These are phyloP conservation scores for Xestia sexstrigata DNA, from an alignment of 2,888 invertebrate genomes.

Conservation along the genomic window DNA sequence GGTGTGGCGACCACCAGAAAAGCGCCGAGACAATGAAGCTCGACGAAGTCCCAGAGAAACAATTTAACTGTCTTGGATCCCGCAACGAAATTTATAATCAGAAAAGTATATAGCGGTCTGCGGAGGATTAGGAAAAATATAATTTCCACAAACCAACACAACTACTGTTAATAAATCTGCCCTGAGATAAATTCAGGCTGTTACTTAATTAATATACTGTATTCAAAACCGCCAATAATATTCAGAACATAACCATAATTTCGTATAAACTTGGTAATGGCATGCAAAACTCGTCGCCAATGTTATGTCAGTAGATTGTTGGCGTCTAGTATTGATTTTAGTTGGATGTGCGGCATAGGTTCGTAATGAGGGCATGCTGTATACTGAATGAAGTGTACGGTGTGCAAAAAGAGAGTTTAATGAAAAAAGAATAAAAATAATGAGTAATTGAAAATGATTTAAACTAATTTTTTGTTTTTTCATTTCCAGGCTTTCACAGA, in stretches of 20 bases:
- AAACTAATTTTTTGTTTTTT: no score
- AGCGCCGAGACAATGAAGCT: no score
- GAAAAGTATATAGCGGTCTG: no score
- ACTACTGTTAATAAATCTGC: no score
- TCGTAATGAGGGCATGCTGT: constrained; percentile 46
- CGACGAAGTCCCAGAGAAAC: no score
- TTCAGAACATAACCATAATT: not conserved
- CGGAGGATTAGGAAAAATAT: no score
- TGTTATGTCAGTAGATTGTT: not conserved
- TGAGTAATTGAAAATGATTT: not conserved
- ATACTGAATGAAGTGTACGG: constrained; percentile 23
- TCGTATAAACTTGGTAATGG: not conserved
- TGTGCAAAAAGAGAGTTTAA: constrained; percentile 16
- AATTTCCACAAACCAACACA: no score
- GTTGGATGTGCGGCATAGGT: constrained; percentile 15
- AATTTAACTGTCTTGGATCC: no score
- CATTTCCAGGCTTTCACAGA: not conserved
- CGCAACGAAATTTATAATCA: no score
- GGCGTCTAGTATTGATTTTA: constrained; percentile 43
- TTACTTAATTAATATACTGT: no score
- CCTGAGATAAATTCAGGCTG: no score
- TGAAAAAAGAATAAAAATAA: not conserved
- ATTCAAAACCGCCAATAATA: not conserved
- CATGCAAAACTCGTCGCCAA: not conserved
- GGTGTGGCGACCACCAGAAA: no score